Evolutionary conservation across 2,113 vertebrate species (phyloP), one percentile per base, ranked within the genome.

Genomic region (Butorides virescens): DNA sequence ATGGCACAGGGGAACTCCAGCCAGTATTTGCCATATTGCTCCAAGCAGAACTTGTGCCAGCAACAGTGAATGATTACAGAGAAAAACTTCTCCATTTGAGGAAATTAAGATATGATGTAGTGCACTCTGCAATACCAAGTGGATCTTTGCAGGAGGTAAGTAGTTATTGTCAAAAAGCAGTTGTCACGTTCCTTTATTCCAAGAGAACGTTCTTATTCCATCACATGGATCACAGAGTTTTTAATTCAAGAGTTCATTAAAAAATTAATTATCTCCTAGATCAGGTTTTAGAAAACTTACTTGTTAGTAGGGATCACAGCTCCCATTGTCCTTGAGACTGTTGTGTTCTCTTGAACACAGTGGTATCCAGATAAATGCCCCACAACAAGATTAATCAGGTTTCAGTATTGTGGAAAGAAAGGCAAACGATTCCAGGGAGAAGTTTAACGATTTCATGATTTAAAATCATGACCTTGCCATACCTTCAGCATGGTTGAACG

Each of bases 51-150:
- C 98, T 99, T 46, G 98, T 99, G 34, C 99, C 99, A 6, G 99
- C 99, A 17, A 99, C 99, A 2, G 98, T 99, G 73, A 99, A 98
- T 76, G 99, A 99, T 95, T 99, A 99, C 97, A 98, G 99, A 91
- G 99, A 99, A 52, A 99, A 99, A 92, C 98, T 99, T 46, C 98
- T 99, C 12, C 99, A 99, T 83, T 93, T 99, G 77, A 97, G 99
- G 20, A 99, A 99, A 94, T 98, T 99, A 50, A 98, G 99, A 16
- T 98, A 98, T 32, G 99, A 99, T 86, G 96, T 98, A 89, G 99
- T 99, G 56, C 98, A 98, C 91, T 91, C 97, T 39, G 58, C 97
- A n/a, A 86, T 98, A 81, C 98, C 98, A 2, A 95, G 58, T 32
- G 99, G 98, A 26, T 97, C 97, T 14, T 98, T 99, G 85, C 98